phyloP scores from a whole-genome alignment of 2,113 vertebrate genomes.

The Dolichallabes microphthalmus region DNA sequence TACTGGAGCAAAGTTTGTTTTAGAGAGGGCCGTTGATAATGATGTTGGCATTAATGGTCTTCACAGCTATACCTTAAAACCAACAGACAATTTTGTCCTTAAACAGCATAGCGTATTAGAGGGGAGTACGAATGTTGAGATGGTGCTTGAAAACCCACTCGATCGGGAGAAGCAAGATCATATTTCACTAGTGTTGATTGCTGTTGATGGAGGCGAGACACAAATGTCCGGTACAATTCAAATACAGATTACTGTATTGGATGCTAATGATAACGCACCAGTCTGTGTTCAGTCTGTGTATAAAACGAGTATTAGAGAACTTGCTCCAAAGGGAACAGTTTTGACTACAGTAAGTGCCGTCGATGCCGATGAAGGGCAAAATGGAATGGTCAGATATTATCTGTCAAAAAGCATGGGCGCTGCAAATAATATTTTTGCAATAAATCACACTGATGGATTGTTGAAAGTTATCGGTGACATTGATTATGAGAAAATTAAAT shows the following conservation, averaged over 20 bases:
- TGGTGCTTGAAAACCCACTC: conserved; percentile 60
- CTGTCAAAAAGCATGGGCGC: not conserved
- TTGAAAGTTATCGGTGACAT: conserved; percentile 8
- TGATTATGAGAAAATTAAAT: conserved; percentile 35
- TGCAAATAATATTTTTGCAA: not conserved
- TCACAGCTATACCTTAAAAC: conserved; percentile 69
- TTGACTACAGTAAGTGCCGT: conserved; percentile 61
- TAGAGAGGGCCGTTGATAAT: conserved; percentile 52
- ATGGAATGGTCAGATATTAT: conserved; percentile 58
- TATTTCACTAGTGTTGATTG: conserved; percentile 52
- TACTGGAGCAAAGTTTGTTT: too few species aligned
- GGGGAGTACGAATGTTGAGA: conserved; percentile 57
- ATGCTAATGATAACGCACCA: conserved; percentile 60
- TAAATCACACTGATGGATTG: not conserved
- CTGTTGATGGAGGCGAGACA: conserved; percentile 57
- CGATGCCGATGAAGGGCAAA: conserved; percentile 67
- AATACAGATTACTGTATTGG: conserved; percentile 59
- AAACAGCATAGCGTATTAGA: conserved; percentile 56
- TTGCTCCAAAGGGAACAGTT: conserved; percentile 55
- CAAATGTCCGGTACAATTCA: conserved; percentile 56
- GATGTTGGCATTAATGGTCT: conserved; percentile 72
- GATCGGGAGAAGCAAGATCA: conserved; percentile 58
- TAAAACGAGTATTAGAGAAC: conserved; percentile 59
- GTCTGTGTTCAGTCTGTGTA: conserved; percentile 45
- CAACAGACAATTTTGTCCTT: conserved; percentile 64